Conservation (phyloP, 1,140 invertebrate genomes). For the Ips nitidus region DNA sequence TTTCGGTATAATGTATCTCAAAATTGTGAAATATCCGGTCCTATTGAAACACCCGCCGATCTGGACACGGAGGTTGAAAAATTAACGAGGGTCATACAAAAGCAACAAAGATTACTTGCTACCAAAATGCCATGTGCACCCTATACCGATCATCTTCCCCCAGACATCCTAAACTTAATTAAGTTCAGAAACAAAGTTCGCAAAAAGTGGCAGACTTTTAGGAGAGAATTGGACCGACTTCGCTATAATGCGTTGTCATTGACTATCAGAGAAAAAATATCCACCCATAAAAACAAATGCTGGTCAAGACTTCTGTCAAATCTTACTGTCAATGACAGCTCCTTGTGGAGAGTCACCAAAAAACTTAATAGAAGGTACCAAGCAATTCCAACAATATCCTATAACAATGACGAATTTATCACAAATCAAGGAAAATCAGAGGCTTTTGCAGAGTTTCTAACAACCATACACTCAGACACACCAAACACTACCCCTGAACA, state of each 20-base stretch:
- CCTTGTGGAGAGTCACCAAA: conserved; percentile 1
- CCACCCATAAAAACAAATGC: not conserved
- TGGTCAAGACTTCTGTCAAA: not conserved
- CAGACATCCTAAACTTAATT: not conserved
- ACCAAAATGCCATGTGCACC: not conserved
- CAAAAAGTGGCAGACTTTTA: conserved; percentile 5
- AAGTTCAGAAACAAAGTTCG: conserved; percentile 5
- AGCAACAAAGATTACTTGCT: not conserved
- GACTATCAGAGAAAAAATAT: conserved; percentile 9
- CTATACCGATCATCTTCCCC: not conserved
- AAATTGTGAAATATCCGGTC: not conserved
- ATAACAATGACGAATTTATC: not conserved
- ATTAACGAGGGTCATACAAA: not conserved
- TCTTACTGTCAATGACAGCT: not conserved
- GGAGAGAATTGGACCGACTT: not conserved
- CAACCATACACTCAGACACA: too few species aligned
- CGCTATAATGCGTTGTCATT: not conserved
- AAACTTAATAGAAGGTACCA: not conserved
- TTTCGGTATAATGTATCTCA: not conserved
- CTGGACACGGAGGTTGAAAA: not conserved
- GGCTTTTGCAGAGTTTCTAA: not conserved
- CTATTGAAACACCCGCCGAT: not conserved
- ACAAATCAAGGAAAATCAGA: conserved; percentile 4
- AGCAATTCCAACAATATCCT: not conserved
- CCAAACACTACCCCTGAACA: too few species aligned